These are phyloP conservation scores for Latrodectus hesperus DNA, from an alignment of 2,888 invertebrate genomes.

Conservation along the genomic window DNA sequence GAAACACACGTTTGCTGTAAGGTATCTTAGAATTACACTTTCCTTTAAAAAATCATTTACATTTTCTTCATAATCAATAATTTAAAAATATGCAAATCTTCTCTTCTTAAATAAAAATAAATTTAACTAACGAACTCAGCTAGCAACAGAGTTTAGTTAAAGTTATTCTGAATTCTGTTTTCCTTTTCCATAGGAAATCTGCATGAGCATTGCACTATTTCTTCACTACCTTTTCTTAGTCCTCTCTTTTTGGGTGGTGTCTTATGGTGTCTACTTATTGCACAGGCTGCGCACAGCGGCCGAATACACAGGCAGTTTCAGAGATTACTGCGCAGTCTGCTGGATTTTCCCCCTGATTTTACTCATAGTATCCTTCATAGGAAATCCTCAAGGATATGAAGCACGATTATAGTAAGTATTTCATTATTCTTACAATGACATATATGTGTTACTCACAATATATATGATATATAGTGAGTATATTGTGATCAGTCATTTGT, in stretches of 20 bases:
- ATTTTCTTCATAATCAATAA: no score
- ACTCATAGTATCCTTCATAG: conserved; percentile 79
- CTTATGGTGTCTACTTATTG: conserved; percentile 78
- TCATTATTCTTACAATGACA: no score
- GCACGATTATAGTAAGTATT: conserved; percentile 79
- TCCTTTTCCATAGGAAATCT: conserved; percentile 77
- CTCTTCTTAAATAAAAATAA: no score
- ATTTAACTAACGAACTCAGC: no score
- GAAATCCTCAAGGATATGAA: conserved; percentile 84
- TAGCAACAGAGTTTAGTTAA: background rate
- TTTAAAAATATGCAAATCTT: no score
- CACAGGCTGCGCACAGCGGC: conserved; percentile 77
- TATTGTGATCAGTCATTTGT: no score
- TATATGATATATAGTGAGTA: no score
- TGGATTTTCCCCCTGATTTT: conserved; percentile 70
- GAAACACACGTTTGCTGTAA: no score
- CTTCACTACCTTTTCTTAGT: conserved; percentile 83
- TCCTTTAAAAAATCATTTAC: no score
- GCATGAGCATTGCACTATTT: conserved; percentile 81
- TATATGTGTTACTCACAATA: no score
- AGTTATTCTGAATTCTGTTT: background rate
- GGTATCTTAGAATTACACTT: no score
- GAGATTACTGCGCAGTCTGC: conserved; percentile 75
- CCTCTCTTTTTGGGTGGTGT: conserved; percentile 83
- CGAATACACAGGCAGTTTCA: conserved; percentile 81